phyloP scores from a whole-genome alignment of 2,888 invertebrate species.

The Corbicula japonica region DNA sequence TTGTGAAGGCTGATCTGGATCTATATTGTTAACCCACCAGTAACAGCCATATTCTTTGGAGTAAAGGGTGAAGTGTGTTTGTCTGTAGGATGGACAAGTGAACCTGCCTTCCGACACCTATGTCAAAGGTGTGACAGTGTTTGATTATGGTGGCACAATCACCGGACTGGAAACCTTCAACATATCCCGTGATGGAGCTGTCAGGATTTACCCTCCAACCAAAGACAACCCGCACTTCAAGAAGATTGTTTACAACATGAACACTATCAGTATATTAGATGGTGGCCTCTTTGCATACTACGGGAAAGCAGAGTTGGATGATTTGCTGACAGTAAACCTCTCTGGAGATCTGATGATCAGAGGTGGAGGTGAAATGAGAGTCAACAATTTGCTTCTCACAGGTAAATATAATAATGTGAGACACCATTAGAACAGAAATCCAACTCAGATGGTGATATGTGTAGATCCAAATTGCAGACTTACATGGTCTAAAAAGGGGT shows the following conservation, averaged over 20 bases:
- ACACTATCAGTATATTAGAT: slow-evolving; percentile 74
- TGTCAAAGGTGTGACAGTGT: slow-evolving; percentile 69
- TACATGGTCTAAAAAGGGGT: too few relatives aligned
- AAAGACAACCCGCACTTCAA: slow-evolving; percentile 44
- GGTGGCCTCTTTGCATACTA: slow-evolving; percentile 74
- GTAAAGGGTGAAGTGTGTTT: too few relatives aligned
- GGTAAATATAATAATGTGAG: slow-evolving; percentile 58
- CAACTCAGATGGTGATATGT: too few relatives aligned
- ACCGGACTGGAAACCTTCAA: slow-evolving; percentile 75
- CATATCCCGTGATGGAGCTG: slow-evolving; percentile 74
- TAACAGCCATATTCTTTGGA: too few relatives aligned
- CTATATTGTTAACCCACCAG: too few relatives aligned
- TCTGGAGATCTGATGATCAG: slow-evolving; percentile 70
- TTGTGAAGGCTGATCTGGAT: too few relatives aligned
- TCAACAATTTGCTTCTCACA: slow-evolving; percentile 66
- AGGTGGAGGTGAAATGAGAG: slow-evolving; percentile 72
- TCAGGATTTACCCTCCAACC: slow-evolving; percentile 72
- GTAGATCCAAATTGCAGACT: too few relatives aligned
- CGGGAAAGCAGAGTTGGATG: slow-evolving; percentile 64
- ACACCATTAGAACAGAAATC: too few relatives aligned
- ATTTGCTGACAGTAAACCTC: slow-evolving; percentile 63
- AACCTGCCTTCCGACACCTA: slow-evolving; percentile 77
- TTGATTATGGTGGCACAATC: slow-evolving; percentile 73
- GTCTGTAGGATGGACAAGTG: slow-evolving; percentile 70
- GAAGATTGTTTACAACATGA: slow-evolving; percentile 51